Evolutionary conservation across 2,113 vertebrate species (phyloP).

Genomic region (Boleophthalmus pectinirostris): DNA sequence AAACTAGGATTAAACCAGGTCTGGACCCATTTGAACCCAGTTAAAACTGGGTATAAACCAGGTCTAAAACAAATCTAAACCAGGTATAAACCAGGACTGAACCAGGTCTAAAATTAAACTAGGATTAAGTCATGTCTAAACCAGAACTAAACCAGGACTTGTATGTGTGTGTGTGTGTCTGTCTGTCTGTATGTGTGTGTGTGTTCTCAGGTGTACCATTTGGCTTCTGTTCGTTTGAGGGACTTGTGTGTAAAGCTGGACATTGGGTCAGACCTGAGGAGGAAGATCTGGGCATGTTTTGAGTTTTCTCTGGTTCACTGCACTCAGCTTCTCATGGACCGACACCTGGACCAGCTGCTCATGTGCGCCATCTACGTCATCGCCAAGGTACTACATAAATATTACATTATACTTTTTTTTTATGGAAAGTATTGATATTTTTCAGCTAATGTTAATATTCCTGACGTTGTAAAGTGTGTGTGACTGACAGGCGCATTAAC

Average conservation of each 20-base stretch:
- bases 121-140: not conserved
- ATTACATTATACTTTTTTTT: too few relatives aligned
- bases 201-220: constrained; percentile 86
- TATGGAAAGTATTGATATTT: too few relatives aligned
- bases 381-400: constrained; percentile 76
- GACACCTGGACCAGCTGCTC: constrained; percentile 94
- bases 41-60: too few relatives aligned
- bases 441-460: too few relatives aligned
- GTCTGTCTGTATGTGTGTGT: too few relatives aligned
- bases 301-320: constrained; percentile 90
- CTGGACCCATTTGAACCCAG: too few relatives aligned
- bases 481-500: too few relatives aligned
- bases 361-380: constrained; percentile 94
- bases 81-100: not conserved
- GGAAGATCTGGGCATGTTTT: constrained; percentile 95
- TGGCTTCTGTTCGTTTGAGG: constrained; percentile 90
- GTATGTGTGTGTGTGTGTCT: too few relatives aligned
- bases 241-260: constrained; percentile 92
- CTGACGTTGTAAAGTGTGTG: too few relatives aligned
- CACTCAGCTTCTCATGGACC: constrained; percentile 88
- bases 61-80: not conserved
- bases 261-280: constrained; percentile 85
- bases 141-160: not conserved
- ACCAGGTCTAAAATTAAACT: not conserved
- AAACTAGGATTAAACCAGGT: too few relatives aligned